Percentiles rank a stretch among this genome's conserved stretches.
Evolutionary conservation across 2,888 invertebrate species (phyloP).

Genomic region (Eupeodes latifasciatus): DNA sequence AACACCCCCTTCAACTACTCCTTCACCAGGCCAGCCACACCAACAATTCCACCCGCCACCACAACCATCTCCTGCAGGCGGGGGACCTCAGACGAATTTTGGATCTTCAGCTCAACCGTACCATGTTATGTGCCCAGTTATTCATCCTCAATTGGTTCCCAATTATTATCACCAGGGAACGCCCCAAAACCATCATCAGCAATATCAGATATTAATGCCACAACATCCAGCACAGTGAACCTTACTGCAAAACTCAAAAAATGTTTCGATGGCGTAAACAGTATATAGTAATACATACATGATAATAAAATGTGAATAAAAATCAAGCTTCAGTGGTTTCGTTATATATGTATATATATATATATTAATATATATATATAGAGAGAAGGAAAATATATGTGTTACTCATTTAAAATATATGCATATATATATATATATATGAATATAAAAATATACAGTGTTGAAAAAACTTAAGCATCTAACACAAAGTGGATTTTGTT

Average conservation of each 20-base stretch:
- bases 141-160: constrained; percentile 83
- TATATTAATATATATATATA: constrained; percentile 3
- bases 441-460: constrained; percentile 18
- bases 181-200: constrained; percentile 83
- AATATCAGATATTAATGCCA: constrained; percentile 83
- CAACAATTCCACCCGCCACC: constrained; percentile 86
- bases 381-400: background rate
- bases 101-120: constrained; percentile 84
- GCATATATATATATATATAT: constrained; percentile 28
- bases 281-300: constrained; percentile 41
- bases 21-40: constrained; percentile 86
- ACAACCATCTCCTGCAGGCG: constrained; percentile 86
- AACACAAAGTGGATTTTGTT: constrained; percentile 16
- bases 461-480: constrained; percentile 23
- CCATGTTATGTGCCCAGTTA: constrained; percentile 87
- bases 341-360: constrained; percentile 24
- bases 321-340: constrained; percentile 44
- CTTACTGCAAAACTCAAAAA: constrained; percentile 27
- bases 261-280: constrained; percentile 40
- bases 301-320: constrained; percentile 63
- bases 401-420: background rate
- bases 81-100: constrained; percentile 85
- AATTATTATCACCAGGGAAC: constrained; percentile 82
- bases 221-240: constrained; percentile 83
- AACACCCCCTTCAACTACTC: constrained; percentile 86